Percentiles rank a stretch among this genome's conserved stretches.
phyloP scores from a whole-genome alignment of 1,140 invertebrate genomes.

The Drosophila mojavensis region DNA sequence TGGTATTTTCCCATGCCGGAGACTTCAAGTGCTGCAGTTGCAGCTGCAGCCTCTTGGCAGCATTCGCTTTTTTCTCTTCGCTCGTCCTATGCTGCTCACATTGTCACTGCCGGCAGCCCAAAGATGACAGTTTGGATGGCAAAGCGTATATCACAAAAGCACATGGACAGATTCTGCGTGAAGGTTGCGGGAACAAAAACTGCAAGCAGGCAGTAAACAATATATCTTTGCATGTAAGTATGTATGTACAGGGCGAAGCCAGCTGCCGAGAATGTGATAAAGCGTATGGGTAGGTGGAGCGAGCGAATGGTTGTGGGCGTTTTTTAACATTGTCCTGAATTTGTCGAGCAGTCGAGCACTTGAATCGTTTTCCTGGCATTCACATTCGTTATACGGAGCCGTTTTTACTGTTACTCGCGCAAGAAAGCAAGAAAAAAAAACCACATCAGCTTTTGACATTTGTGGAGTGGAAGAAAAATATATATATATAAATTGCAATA shows the following conservation, averaged over 20 bases:
- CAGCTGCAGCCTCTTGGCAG: slow-evolving; percentile 43
- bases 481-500: slow-evolving; percentile 6
- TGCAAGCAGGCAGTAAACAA: slow-evolving; percentile 36
- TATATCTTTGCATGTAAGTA: slow-evolving; percentile 30
- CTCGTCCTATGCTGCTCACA: slow-evolving; percentile 25
- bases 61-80: neutral
- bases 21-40: slow-evolving; percentile 33
- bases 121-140: slow-evolving; percentile 69
- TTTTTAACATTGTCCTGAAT: slow-evolving; percentile 26
- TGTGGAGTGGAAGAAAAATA: neutral
- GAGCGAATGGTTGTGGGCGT: slow-evolving; percentile 8
- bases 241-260: slow-evolving; percentile 26
- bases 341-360: slow-evolving; percentile 32
- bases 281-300: slow-evolving; percentile 37
- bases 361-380: slow-evolving; percentile 32
- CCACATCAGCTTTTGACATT: slow-evolving; percentile 3
- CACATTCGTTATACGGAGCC: slow-evolving; percentile 19
- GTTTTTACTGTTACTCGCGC: neutral
- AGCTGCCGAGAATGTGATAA: slow-evolving; percentile 61
- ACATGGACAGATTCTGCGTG: slow-evolving; percentile 52
- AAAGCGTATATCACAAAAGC: slow-evolving; percentile 62
- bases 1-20: slow-evolving; percentile 54
- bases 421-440: neutral
- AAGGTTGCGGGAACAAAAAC: slow-evolving; percentile 39
- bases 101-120: slow-evolving; percentile 40